Base-by-base conservation (phyloP, 2,888 invertebrate genomes). In the Drosophila fungiperda region DNA sequence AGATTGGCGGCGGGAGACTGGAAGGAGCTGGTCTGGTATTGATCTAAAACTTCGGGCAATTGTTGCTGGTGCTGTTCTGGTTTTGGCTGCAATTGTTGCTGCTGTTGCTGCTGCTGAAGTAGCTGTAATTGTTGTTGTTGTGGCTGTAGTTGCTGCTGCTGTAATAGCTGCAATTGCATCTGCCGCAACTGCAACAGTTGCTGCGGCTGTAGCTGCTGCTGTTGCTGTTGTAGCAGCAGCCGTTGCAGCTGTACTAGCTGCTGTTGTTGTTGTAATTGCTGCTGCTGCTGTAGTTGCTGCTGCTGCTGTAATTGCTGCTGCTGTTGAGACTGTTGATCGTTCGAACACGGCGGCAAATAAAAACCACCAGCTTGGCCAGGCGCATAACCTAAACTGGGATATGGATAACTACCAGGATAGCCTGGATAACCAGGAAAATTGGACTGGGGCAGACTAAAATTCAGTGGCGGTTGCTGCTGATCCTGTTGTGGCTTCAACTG, bases 21-120 rank as follows among this genome's bases (percentile, higher is more conserved):
- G 32, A 90, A 88, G 9, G 83, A 40, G 36, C 52, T 80, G 1
- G 77, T 75, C 32, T 83, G 88, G 58, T 90, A 88, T 45, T 88
- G 87, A 32, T 89, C 90, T 0, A 83, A 59, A 4, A 88, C 67
- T 7, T 58, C 38, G 11, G 87, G 90, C 40, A 88, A 17, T 36
- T 81, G 79, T 11, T 75, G 78, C 23, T 68, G 67, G 1, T 50
- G 57, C 23, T 68, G 62, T 15, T 69, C 42, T 52, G 57, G 26
- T 7, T 64, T 66, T 29, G 65, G 53, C 26, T 70, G 80, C 29
- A 58, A 70, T n/a, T 40, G 15, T 26, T 64, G 73, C 20, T 76
- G 61, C 8, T 40, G 63, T 4, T 54, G 67, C 9, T 57, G 74
- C 20, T 67, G 72, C 9, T 35, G 45, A 9, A 57, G 54, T 4